Percentiles rank a stretch among this genome's conserved stretches.
phyloP scores from a whole-genome alignment of 2,797 vertebrate genomes.

The Ctenosaura bakeri region DNA sequence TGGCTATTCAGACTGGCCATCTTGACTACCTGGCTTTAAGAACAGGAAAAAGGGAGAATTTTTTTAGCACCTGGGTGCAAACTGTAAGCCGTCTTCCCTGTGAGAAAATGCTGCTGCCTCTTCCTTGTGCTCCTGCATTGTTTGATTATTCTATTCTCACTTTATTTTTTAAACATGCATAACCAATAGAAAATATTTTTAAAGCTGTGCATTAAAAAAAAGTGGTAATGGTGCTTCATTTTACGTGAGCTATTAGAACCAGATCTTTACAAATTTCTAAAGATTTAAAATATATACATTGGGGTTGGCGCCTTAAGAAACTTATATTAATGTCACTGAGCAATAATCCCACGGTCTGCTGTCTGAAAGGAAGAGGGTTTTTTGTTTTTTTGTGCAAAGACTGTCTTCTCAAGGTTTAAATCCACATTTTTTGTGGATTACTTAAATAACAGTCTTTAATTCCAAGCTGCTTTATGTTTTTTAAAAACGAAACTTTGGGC shows the following conservation, averaged over 20 bases:
- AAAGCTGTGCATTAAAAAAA: constrained; percentile 43
- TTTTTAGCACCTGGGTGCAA: constrained; percentile 43
- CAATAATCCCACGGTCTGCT: constrained; percentile 30
- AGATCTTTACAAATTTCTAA: constrained; percentile 48
- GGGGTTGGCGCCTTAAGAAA: constrained; percentile 52
- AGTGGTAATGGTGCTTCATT: constrained; percentile 48
- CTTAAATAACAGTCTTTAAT: constrained; percentile 55
- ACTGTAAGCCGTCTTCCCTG: too few relatives aligned
- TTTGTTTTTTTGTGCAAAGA: constrained; percentile 37
- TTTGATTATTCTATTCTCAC: constrained; percentile 64
- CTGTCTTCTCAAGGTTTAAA: constrained; percentile 47
- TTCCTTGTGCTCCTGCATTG: not conserved
- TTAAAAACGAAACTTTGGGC: constrained; percentile 45
- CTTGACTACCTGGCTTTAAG: too few relatives aligned
- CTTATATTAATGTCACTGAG: constrained; percentile 40
- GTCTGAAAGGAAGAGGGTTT: constrained; percentile 29
- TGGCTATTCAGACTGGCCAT: too few relatives aligned
- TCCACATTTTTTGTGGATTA: constrained; percentile 44
- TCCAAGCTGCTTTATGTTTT: constrained; percentile 21
- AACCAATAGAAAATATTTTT: constrained; percentile 51
- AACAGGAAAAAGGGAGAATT: too few relatives aligned
- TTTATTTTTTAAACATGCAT: constrained; percentile 28
- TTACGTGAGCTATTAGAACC: constrained; percentile 52
- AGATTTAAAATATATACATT: constrained; percentile 40
- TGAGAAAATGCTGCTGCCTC: not conserved